Percentiles rank a stretch among this genome's conserved stretches.
phyloP scores from a whole-genome alignment of 2,797 vertebrate genomes.

The Pseudotriccus pelzelni region DNA sequence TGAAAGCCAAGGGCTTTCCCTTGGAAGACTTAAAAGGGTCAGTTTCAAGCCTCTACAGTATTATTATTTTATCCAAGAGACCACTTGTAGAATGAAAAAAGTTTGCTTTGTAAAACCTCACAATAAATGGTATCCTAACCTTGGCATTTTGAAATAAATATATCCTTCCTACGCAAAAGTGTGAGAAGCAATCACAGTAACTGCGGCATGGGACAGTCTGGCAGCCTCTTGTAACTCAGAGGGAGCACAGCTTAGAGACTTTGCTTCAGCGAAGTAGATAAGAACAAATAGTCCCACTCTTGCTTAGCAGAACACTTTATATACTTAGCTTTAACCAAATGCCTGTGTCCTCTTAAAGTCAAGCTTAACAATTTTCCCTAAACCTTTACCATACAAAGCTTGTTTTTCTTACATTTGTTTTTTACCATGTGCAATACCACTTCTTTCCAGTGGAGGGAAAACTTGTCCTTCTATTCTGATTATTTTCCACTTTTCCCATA shows the following conservation, averaged over 20 bases:
- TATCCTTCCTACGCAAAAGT: neutral
- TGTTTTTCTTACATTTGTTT: neutral
- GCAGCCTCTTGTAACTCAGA: neutral
- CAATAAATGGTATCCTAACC: neutral
- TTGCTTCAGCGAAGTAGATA: neutral
- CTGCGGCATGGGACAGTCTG: accelerated
- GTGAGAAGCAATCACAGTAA: neutral
- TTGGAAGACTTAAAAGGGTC: neutral
- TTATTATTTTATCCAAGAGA: neutral
- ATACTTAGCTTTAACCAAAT: neutral
- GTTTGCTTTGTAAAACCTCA: neutral
- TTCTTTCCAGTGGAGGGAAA: constrained; percentile 25
- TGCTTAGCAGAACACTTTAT: neutral
- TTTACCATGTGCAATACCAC: neutral
- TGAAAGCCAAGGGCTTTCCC: neutral
- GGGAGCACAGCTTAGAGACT: neutral
- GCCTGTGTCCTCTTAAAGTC: neutral
- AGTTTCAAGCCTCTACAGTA: neutral
- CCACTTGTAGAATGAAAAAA: neutral
- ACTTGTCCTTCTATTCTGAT: neutral
- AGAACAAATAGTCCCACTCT: neutral
- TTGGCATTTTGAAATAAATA: neutral
- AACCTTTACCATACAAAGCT: neutral
- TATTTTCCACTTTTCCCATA: neutral
- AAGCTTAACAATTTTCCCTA: neutral